Evolutionary conservation across 1,140 invertebrate genomes (phyloP).

Genomic region (Trichoplusia ni): DNA sequence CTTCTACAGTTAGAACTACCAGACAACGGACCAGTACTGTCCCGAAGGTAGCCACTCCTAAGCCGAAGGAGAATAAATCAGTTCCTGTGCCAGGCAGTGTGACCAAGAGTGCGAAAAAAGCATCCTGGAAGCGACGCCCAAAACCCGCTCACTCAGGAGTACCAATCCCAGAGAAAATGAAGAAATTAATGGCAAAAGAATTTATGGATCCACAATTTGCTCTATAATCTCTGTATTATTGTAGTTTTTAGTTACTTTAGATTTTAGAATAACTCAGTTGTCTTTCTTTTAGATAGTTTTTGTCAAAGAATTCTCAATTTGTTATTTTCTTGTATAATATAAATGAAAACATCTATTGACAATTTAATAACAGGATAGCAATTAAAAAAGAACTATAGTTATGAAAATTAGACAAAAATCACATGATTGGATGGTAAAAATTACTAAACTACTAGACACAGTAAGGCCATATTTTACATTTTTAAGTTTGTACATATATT

Average conservation of each 20-base stretch:
- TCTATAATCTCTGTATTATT: constrained; percentile 14
- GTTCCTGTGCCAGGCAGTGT: constrained; percentile 47
- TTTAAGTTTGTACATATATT: too few species aligned
- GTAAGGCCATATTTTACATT: too few species aligned
- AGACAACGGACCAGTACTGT: constrained; percentile 57
- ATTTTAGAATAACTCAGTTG: neutral
- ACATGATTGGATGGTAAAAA: too few species aligned
- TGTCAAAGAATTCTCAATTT: too few species aligned
- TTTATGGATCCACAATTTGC: constrained; percentile 49
- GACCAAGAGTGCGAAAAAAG: constrained; percentile 62
- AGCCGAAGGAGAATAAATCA: constrained; percentile 57
- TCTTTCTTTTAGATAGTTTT: too few species aligned
- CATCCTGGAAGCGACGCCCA: constrained; percentile 58
- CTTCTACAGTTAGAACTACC: constrained; percentile 17
- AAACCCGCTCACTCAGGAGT: constrained; percentile 73
- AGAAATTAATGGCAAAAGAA: constrained; percentile 54
- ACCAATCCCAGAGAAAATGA: constrained; percentile 73
- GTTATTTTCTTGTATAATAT: too few species aligned
- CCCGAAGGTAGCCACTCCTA: constrained; percentile 56
- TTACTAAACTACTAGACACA: too few species aligned
- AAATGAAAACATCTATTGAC: too few species aligned
- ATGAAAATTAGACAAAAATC: too few species aligned
- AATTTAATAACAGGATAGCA: too few species aligned
- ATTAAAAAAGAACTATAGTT: too few species aligned
- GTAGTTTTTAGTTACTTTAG: neutral